Evolutionary conservation across 2,113 vertebrate species (phyloP).

Genomic region (zebrafish (Danio rerio)): DNA sequence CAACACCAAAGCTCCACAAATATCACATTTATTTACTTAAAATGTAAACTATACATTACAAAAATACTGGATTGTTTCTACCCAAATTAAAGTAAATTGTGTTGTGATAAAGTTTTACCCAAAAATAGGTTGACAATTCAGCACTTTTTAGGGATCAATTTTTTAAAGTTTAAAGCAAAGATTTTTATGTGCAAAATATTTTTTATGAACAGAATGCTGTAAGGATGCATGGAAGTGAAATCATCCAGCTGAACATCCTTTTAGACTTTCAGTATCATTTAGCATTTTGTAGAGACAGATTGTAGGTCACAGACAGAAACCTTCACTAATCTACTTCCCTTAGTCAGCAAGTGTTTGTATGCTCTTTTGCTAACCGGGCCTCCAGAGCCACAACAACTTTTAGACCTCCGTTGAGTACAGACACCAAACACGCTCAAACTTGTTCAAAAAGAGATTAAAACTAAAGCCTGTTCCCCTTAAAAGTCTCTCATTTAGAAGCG

Average conservation of each 20-base stretch:
- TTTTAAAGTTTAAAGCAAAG: too few relatives aligned
- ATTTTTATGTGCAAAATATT: too few relatives aligned
- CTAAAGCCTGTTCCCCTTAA: not conserved
- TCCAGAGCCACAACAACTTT: not conserved
- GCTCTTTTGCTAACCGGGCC: not conserved
- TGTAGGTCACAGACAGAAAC: not conserved
- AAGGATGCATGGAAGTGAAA: too few relatives aligned
- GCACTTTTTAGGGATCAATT: too few relatives aligned
- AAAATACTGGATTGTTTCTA: too few relatives aligned
- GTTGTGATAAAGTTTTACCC: too few relatives aligned
- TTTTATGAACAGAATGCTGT: too few relatives aligned
- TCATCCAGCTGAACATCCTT: not conserved
- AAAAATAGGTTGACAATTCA: too few relatives aligned
- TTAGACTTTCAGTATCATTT: not conserved
- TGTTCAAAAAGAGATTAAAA: constrained; percentile 23
- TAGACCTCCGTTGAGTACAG: not conserved
- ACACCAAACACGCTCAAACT: constrained; percentile 5
- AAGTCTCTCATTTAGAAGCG: constrained; percentile 35
- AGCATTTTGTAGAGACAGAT: not conserved
- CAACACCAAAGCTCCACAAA: too few relatives aligned
- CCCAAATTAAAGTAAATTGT: too few relatives aligned
- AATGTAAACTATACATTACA: too few relatives aligned
- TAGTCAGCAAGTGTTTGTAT: not conserved
- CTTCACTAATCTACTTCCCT: not conserved
- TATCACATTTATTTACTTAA: too few relatives aligned